phyloP scores from a whole-genome alignment of 2,797 vertebrate species.

The Cheirogaleus major region DNA sequence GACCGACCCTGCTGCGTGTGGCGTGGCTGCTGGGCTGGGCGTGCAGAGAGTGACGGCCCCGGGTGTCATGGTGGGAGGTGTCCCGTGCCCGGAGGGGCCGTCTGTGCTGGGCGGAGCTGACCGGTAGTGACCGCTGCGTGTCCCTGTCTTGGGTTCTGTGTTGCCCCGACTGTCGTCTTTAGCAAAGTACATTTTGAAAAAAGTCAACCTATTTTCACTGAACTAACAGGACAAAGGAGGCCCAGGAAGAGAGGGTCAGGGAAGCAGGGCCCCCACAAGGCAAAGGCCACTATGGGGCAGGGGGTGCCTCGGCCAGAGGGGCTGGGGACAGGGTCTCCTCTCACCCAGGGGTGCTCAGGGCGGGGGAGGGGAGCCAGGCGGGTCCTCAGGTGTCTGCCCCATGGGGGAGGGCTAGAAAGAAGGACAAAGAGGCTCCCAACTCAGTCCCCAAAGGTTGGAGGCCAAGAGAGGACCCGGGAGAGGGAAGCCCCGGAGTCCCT shows the following conservation, averaged over 20 bases:
- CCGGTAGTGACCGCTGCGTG: background rate
- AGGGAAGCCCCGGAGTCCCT: too few species aligned
- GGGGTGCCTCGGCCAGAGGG: background rate
- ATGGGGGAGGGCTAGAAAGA: rapidly evolving
- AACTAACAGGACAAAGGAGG: background rate
- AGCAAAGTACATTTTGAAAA: background rate
- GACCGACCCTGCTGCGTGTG: background rate
- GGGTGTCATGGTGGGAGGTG: too few species aligned
- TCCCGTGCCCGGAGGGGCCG: too few species aligned
- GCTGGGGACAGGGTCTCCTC: background rate
- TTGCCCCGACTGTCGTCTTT: background rate
- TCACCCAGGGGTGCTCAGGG: background rate
- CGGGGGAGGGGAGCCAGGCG: too few species aligned
- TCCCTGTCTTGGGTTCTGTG: background rate
- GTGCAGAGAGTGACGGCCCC: too few species aligned
- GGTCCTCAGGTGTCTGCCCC: background rate
- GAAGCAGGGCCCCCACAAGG: too few species aligned
- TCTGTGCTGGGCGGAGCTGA: rapidly evolving
- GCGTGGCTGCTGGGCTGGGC: too few species aligned
- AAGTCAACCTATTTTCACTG: background rate
- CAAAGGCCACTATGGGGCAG: background rate
- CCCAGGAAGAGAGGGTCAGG: background rate
- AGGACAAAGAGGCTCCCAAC: rapidly evolving
- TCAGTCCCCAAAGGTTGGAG: rapidly evolving
- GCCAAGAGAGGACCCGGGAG: background rate